These are phyloP conservation scores for Kryphioiulus occultus DNA, from an alignment of 2,888 invertebrate genomes.

Conservation along the genomic window DNA sequence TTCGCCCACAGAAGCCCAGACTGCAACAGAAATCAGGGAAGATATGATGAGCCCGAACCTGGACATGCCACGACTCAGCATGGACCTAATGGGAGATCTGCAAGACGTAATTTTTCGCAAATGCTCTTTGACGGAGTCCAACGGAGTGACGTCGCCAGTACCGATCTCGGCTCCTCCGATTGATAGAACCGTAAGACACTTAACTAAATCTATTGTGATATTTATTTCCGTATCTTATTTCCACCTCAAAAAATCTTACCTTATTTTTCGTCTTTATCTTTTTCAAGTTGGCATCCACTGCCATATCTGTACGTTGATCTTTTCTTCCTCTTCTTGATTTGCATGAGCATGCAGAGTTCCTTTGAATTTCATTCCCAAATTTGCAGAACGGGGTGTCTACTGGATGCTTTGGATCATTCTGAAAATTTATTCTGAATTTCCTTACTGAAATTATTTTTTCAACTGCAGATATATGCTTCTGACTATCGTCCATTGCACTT, in stretches of 20 bases:
- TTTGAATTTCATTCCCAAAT: neutral
- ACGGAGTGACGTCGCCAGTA: neutral
- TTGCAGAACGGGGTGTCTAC: neutral
- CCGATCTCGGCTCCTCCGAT: neutral
- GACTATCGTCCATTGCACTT: no score
- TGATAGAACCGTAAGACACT: constrained; percentile 46
- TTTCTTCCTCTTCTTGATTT: neutral
- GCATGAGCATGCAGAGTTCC: neutral
- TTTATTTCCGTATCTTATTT: no score
- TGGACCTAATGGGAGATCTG: constrained; percentile 74
- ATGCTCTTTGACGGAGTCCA: constrained; percentile 56
- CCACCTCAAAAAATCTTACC: no score
- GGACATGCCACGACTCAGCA: constrained; percentile 65
- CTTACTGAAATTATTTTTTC: no score
- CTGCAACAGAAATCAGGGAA: neutral
- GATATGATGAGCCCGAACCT: constrained; percentile 57
- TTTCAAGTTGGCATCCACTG: neutral
- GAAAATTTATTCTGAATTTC: no score
- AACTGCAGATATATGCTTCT: no score
- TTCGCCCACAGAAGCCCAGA: neutral
- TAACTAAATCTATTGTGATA: neutral
- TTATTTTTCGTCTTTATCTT: neutral
- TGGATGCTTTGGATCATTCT: no score
- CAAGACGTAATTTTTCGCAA: constrained; percentile 68
- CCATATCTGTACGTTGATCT: neutral